Evolutionary conservation across 53 echinoderm and acorn worm species (phyloP), one percentile per base, ranked within the genome.

Genomic region (Patiria pectinifera): DNA sequence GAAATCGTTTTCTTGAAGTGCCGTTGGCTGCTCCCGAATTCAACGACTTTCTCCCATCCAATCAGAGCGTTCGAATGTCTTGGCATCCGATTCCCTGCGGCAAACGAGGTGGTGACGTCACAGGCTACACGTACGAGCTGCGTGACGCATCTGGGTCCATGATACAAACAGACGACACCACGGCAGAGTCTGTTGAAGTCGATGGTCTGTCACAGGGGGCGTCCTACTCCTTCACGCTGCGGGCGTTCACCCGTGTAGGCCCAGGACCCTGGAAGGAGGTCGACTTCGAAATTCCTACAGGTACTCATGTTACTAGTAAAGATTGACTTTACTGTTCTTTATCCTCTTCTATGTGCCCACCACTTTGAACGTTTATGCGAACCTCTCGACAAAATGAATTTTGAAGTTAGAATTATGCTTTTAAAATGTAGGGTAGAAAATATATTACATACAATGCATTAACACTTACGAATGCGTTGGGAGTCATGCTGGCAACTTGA

Each of bases 1-100:
- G 35, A 35, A 35, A 35, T 35, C 12, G 0, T 12, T 47, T 79
- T 47, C 43, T 47, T 66, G 10, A 9, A 79, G 80, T 47, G 19
- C 80, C 80, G 44, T 79, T 79, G 19, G 48, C 46, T 47, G 45
- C 80, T 47, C 80, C 80, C 10, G 80, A 79, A 4, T 4, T 46
- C 2, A 79, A 25, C 80, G 11, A 74, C 3, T 13, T 12, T 45
- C 43, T 25, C 19, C 6, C 19, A 4, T 47, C 84, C 62, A 15
- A 2, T 19, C 35, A n/a, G 7, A 91, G 92, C 43, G 75, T 60
- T 82, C 21, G 11, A 2, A 9, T 91, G 24, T 48, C 75, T 46
- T 91, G 92, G 92, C 7, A 91, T 58, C 60, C 72, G 25, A 49
- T 84, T 58, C 84, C 84, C 4, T 91, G 92, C 71, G 84, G 84